These are phyloP conservation scores for Labeo catla DNA, from an alignment of 2,113 vertebrate genomes.

Conservation along the genomic window DNA sequence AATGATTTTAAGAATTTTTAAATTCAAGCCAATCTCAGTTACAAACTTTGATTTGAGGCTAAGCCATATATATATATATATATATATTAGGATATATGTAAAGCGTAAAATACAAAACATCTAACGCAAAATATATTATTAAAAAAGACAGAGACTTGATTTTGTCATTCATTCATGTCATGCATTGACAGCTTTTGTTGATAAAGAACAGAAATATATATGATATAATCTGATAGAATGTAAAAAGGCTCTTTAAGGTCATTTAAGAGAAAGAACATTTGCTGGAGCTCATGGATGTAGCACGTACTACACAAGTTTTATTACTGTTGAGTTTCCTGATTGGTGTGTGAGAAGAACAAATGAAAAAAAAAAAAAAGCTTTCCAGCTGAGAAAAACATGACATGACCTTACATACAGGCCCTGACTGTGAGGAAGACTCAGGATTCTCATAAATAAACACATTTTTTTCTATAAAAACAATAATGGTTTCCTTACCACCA, in stretches of 20 bases:
- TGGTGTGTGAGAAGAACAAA: background rate
- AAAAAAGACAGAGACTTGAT: no score
- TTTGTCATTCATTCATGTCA: no score
- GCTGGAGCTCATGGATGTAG: background rate
- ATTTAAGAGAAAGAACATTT: background rate
- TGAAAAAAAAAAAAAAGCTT: background rate
- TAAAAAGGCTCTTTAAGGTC: background rate
- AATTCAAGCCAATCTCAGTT: no score
- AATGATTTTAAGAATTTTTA: no score
- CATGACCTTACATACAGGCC: background rate
- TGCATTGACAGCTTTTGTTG: no score
- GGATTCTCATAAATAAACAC: background rate
- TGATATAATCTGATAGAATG: background rate
- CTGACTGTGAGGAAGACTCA: background rate
- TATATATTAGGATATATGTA: no score
- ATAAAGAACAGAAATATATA: background rate
- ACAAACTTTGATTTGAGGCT: background rate
- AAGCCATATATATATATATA: no score
- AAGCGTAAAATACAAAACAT: no score
- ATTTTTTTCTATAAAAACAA: background rate
- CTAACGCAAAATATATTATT: no score
- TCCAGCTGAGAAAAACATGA: conserved; percentile 12
- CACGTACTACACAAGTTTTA: background rate
- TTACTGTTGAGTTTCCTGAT: background rate
- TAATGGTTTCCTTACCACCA: conserved; percentile 71